Evolutionary conservation across 2,797 vertebrate species (phyloP).

Genomic region (Gambelia wislizenii): DNA sequence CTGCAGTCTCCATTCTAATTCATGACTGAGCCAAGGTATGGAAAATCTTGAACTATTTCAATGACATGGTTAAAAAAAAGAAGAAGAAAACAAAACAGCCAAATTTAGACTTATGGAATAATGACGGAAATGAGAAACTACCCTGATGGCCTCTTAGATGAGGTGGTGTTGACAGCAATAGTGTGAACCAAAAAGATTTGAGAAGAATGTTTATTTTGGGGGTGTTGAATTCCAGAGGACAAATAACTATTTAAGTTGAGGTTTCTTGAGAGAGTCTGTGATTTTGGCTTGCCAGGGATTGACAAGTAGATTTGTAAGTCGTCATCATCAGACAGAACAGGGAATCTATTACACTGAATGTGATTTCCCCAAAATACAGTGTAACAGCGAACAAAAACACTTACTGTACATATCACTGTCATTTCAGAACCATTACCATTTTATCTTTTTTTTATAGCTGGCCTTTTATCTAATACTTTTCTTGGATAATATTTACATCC

Average conservation of each 20-base stretch:
- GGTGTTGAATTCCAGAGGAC: constrained; percentile 22
- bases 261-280: not conserved
- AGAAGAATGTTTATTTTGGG: constrained; percentile 33
- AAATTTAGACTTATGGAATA: not conserved
- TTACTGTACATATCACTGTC: constrained; percentile 81
- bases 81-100: not conserved
- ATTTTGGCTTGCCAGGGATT: constrained; percentile 21
- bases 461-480: constrained; percentile 60
- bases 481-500: constrained; percentile 56
- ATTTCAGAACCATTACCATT: constrained; percentile 67
- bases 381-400: constrained; percentile 23
- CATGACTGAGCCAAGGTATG: too few species aligned
- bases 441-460: constrained; percentile 54
- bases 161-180: constrained; percentile 29
- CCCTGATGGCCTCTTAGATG: constrained; percentile 16
- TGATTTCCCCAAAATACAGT: constrained; percentile 18
- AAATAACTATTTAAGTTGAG: constrained; percentile 22
- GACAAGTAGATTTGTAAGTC: constrained; percentile 31
- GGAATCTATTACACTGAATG: constrained; percentile 1
- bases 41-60: too few species aligned
- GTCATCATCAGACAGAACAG: constrained; percentile 1
- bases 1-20: too few species aligned
- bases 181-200: constrained; percentile 32
- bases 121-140: constrained; percentile 40
- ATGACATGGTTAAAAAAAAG: not conserved